A percentile compares a stretch with the other conserved stretches of the same genome.
Evolutionary conservation across 2,113 vertebrate species (phyloP).

Genomic region (Cyphotilapia sp.): DNA sequence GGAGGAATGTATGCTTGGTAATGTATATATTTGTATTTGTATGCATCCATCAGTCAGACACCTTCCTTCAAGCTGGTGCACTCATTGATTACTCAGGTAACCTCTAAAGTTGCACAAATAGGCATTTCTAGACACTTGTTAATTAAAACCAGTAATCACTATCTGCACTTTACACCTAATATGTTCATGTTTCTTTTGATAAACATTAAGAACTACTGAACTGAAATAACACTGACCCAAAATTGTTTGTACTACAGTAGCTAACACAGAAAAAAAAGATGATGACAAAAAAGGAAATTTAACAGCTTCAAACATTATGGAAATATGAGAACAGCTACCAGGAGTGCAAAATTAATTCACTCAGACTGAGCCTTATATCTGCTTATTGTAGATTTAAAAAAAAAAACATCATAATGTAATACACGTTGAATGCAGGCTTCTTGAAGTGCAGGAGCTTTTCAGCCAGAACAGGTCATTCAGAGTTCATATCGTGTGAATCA

Average conservation of each 20-base stretch:
- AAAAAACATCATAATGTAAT: background rate
- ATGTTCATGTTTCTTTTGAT: background rate
- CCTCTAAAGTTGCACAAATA: background rate
- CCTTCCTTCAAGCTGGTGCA: background rate
- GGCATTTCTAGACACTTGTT: background rate
- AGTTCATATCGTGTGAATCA: background rate
- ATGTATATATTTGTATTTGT: background rate
- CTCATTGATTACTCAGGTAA: background rate
- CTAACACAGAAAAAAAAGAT: background rate
- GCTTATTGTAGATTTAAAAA: background rate
- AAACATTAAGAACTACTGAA: background rate
- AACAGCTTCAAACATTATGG: background rate
- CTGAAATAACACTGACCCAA: background rate
- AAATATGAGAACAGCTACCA: background rate
- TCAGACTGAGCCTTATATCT: background rate
- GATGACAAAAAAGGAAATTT: background rate
- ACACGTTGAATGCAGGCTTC: background rate
- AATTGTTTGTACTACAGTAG: background rate
- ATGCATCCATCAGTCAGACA: background rate
- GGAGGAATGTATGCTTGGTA: background rate
- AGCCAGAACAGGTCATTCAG: background rate
- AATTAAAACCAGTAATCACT: background rate
- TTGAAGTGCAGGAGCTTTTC: background rate
- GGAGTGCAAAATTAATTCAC: background rate
- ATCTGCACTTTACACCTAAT: background rate